phyloP scores from a whole-genome alignment of 2,888 invertebrate species.

The Melanostoma mellinum region DNA sequence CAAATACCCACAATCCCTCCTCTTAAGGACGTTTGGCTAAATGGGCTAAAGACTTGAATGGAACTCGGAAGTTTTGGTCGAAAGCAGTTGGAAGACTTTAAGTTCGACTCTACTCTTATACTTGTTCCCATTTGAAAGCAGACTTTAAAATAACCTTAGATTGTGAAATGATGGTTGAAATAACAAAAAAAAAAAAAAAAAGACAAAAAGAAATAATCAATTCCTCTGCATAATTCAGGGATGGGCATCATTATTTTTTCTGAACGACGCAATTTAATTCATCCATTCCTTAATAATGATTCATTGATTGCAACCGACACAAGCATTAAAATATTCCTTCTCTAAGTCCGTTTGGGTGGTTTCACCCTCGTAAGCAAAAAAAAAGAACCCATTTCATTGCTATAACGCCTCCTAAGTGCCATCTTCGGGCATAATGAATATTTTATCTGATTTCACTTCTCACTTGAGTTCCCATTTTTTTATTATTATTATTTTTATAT shows the following conservation, averaged over 20 bases:
- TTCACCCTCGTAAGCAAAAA: slow-evolving; percentile 18
- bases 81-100: too few relatives aligned
- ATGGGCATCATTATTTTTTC: slow-evolving; percentile 9
- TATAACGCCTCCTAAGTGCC: slow-evolving; percentile 40
- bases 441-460: slow-evolving; percentile 66
- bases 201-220: too few relatives aligned
- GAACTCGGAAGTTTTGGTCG: too few relatives aligned
- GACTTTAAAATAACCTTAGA: too few relatives aligned
- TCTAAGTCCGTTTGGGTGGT: slow-evolving; percentile 8
- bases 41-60: too few relatives aligned
- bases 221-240: too few relatives aligned
- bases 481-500: not conserved
- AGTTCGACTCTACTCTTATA: too few relatives aligned
- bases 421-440: slow-evolving; percentile 61
- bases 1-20: too few relatives aligned
- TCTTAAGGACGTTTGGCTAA: too few relatives aligned
- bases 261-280: not conserved
- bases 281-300: slow-evolving; percentile 43
- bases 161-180: too few relatives aligned
- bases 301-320: slow-evolving; percentile 51
- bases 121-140: too few relatives aligned
- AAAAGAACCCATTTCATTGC: slow-evolving; percentile 49
- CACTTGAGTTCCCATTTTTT: slow-evolving; percentile 4
- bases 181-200: too few relatives aligned
- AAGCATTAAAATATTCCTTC: slow-evolving; percentile 27